Evolutionary conservation across 2,113 vertebrate genomes (phyloP).

Genomic region (Arenaria interpres): DNA sequence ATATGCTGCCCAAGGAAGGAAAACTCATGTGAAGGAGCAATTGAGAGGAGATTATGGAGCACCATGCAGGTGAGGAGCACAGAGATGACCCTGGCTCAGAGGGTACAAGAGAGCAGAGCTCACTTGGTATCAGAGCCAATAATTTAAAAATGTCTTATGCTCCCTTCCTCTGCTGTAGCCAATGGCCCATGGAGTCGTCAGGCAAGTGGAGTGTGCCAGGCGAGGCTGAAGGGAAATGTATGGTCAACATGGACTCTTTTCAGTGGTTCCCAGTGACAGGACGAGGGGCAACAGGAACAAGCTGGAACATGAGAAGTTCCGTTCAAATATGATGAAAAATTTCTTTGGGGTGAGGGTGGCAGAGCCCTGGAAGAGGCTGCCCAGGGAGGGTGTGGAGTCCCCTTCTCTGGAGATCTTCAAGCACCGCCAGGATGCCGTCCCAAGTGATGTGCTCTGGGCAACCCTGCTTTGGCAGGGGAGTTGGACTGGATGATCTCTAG

Average conservation of each 20-base stretch:
- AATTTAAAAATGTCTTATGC: not conserved
- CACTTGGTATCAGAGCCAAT: not conserved
- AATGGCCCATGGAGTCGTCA: not conserved
- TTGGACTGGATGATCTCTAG: no score
- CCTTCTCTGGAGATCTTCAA: no score
- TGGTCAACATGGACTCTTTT: not conserved
- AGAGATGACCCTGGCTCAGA: not conserved
- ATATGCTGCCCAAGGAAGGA: not conserved
- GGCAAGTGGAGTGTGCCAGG: not conserved
- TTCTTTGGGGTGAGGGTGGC: no score
- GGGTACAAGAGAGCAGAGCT: not conserved
- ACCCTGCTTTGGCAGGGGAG: no score
- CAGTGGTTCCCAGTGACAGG: no score
- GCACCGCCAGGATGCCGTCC: no score
- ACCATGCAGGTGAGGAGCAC: not conserved
- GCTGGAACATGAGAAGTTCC: no score
- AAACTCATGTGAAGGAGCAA: not conserved
- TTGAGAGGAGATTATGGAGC: not conserved
- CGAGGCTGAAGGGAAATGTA: not conserved
- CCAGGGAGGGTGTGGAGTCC: no score
- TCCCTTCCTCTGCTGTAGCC: not conserved
- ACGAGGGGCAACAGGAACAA: no score
- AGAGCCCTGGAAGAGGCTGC: no score
- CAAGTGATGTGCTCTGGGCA: no score
- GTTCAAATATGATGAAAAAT: no score